Conservation (phyloP, 2,888 invertebrate genomes). For the Agonopterix alstromeriana region DNA sequence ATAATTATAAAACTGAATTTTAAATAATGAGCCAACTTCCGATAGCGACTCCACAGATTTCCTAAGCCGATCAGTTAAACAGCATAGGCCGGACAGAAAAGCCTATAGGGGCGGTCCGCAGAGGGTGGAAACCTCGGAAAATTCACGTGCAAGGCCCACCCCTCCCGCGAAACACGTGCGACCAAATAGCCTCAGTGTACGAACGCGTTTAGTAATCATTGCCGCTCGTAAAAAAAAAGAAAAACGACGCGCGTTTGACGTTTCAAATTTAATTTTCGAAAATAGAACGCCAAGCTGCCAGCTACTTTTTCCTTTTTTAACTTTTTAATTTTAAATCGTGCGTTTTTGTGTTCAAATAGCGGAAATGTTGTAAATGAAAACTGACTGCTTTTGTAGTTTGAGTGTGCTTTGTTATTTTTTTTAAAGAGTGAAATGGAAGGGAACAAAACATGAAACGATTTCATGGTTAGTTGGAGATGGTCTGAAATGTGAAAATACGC, state of each 20-base stretch:
- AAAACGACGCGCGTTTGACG: conserved; percentile 40
- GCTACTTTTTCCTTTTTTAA: conserved; percentile 14
- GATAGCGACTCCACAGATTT: conserved; percentile 42
- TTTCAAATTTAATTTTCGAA: conserved; percentile 41
- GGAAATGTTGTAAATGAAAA: conserved; percentile 53
- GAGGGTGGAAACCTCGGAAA: conserved; percentile 77
- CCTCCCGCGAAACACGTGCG: conserved; percentile 64
- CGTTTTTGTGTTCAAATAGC: conserved; percentile 36
- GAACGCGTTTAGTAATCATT: conserved; percentile 68
- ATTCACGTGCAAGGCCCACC: conserved; percentile 73
- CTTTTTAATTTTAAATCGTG: conserved; percentile 16
- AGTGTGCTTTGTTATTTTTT: conserved; percentile 43
- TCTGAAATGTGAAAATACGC: conserved; percentile 34
- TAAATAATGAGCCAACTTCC: neutral
- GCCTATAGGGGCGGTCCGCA: conserved; percentile 76
- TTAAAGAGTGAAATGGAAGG: conserved; percentile 58
- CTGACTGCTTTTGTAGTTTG: conserved; percentile 41
- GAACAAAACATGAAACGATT: conserved; percentile 63
- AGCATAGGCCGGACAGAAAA: conserved; percentile 77
- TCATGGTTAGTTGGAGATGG: conserved; percentile 68
- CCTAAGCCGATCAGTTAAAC: conserved; percentile 69
- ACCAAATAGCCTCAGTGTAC: conserved; percentile 67
- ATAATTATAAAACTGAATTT: neutral
- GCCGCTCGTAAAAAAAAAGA: conserved; percentile 54
- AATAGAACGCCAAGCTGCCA: conserved; percentile 19